phyloP scores from a whole-genome alignment of 2,113 vertebrate species.

The Zosterops japonicus region DNA sequence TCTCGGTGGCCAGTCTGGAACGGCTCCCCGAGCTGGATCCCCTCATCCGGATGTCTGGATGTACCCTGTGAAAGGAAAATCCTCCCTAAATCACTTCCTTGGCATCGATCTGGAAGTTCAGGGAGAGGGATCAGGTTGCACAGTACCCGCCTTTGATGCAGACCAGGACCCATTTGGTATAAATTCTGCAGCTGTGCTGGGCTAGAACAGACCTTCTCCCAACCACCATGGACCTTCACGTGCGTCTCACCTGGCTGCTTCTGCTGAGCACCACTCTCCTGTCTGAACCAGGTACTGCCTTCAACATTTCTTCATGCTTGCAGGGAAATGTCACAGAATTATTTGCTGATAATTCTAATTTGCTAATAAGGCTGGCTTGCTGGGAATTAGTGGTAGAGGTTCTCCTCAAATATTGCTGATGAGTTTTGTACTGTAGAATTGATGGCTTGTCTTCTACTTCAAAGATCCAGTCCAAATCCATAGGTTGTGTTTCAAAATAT shows the following conservation, averaged over 20 bases:
- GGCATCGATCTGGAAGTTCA: not conserved
- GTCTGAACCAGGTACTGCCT: conserved; percentile 8
- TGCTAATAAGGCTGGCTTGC: not conserved
- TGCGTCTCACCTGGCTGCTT: conserved; percentile 16
- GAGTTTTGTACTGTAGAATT: not conserved
- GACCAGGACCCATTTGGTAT: not conserved
- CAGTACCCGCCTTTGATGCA: not conserved
- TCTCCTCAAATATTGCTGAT: not conserved
- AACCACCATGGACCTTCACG: not conserved
- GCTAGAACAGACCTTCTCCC: not conserved
- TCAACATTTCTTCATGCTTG: not conserved
- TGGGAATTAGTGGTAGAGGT: not conserved
- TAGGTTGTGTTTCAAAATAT: not conserved
- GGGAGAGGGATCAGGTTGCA: conserved; percentile 42
- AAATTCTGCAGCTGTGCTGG: not conserved
- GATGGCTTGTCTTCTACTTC: not conserved
- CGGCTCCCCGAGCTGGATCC: not conserved
- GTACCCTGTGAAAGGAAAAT: conserved; percentile 16
- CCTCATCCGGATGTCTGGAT: conserved; percentile 13
- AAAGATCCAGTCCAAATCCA: not conserved
- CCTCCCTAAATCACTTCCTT: conserved; percentile 41
- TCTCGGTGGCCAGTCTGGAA: not conserved
- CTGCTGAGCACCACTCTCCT: conserved; percentile 20
- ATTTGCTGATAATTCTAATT: not conserved
- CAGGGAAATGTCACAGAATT: not conserved